Percentiles rank a stretch among this genome's conserved stretches.
Conservation (phyloP, 2,888 invertebrate species). For the Andrena hattorfiana region DNA sequence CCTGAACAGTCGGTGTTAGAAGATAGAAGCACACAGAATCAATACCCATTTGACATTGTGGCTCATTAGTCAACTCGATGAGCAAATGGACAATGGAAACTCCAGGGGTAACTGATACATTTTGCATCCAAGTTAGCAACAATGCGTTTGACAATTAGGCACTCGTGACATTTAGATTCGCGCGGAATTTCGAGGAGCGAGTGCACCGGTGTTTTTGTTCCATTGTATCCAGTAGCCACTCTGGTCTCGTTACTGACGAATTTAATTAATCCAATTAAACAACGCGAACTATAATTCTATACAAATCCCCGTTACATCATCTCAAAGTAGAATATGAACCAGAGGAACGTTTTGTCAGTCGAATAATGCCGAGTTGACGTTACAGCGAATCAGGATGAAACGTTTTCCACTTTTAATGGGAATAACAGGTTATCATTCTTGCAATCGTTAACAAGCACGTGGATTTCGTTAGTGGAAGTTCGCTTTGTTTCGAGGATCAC, state of each 20-base stretch:
- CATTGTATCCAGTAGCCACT: constrained; percentile 4
- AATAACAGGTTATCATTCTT: constrained; percentile 60
- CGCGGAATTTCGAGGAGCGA: background rate
- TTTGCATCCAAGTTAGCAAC: constrained; percentile 1
- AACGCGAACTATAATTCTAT: constrained; percentile 47
- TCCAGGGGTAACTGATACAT: background rate
- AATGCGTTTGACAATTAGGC: constrained; percentile 27
- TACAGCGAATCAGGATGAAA: constrained; percentile 51
- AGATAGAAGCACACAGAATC: background rate
- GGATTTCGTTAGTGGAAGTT: constrained; percentile 44
- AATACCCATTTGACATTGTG: background rate
- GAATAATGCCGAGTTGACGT: constrained; percentile 47
- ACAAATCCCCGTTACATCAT: constrained; percentile 50
- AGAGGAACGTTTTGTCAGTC: constrained; percentile 35
- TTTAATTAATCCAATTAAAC: constrained; percentile 64
- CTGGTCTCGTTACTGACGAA: constrained; percentile 57
- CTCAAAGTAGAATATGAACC: constrained; percentile 29
- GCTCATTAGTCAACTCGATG: background rate
- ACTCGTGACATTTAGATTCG: constrained; percentile 19
- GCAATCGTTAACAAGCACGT: constrained; percentile 68
- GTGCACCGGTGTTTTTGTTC: constrained; percentile 16
- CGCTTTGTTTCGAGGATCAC: constrained; percentile 43
- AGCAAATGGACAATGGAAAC: background rate
- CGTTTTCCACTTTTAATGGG: constrained; percentile 58
- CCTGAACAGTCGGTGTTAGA: background rate